A percentile compares a stretch with the other conserved stretches of the same genome.
Evolutionary conservation across 2,888 invertebrate genomes (phyloP).

Genomic region (Epistrophe grossulariae): DNA sequence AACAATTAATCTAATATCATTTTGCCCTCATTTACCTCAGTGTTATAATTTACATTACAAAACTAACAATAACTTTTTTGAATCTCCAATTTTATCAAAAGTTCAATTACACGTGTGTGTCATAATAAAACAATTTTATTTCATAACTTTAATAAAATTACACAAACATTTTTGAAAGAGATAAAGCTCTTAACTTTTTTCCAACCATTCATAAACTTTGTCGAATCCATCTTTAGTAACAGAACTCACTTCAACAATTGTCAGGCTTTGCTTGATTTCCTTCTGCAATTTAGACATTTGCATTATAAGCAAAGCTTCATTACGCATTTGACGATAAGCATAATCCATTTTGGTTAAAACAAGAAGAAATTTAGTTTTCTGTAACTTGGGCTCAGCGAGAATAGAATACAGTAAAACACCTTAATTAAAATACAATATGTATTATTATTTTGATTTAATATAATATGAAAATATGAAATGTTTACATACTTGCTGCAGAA

Average conservation of each 20-base stretch:
- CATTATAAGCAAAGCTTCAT: constrained; percentile 92
- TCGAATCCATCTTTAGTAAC: constrained; percentile 89
- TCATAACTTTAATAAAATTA: too few species aligned
- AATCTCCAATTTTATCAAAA: too few species aligned
- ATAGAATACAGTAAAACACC: constrained; percentile 92
- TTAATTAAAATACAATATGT: neutral
- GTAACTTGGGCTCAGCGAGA: constrained; percentile 89
- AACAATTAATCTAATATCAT: too few species aligned
- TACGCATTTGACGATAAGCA: constrained; percentile 93
- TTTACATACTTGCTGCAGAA: constrained; percentile 87
- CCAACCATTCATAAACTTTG: constrained; percentile 87
- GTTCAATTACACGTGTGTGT: too few species aligned
- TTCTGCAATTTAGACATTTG: constrained; percentile 89
- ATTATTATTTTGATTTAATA: neutral
- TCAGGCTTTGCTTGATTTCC: constrained; percentile 88
- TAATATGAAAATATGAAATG: neutral
- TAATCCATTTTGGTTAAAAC: constrained; percentile 93
- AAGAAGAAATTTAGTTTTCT: constrained; percentile 88
- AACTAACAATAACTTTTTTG: too few species aligned
- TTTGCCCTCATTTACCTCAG: too few species aligned
- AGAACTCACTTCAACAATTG: constrained; percentile 90
- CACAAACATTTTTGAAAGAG: neutral
- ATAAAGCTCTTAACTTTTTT: constrained; percentile 77
- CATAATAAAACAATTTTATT: too few species aligned
- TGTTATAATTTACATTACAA: too few species aligned